phyloP scores from a whole-genome alignment of 2,797 vertebrate species.

The Macrochelys suwanniensis region DNA sequence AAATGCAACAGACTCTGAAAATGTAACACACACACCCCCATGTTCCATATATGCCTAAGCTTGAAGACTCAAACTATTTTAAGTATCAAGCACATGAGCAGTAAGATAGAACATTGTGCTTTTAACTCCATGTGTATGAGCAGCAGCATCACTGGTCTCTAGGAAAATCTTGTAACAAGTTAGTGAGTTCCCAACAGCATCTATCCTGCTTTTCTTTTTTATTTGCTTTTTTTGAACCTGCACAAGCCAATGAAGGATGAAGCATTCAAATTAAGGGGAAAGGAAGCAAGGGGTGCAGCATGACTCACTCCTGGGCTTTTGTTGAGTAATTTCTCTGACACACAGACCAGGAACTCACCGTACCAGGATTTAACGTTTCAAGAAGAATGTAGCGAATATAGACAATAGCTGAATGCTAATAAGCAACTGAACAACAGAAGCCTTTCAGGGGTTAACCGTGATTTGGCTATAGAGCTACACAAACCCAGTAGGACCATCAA shows the following conservation, averaged over 20 bases:
- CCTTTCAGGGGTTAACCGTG: not conserved
- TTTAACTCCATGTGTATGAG: not conserved
- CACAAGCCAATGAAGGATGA: not conserved
- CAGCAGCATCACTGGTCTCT: not conserved
- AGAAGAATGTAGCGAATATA: too few relatives aligned
- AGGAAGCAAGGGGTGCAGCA: not conserved
- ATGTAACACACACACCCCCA: not conserved
- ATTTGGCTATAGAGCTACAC: too few relatives aligned
- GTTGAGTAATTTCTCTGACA: not conserved
- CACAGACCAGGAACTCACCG: too few relatives aligned
- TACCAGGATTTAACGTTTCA: too few relatives aligned
- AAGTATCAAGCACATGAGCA: not conserved
- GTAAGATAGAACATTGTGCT: not conserved
- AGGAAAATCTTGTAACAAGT: not conserved
- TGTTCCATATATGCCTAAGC: not conserved
- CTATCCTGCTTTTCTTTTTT: not conserved
- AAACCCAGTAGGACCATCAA: rapidly evolving
- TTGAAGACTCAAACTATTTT: not conserved
- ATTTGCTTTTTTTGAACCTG: not conserved
- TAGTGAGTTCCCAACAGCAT: not conserved
- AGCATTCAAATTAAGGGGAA: not conserved
- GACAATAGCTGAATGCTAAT: not conserved
- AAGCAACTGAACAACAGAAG: not conserved
- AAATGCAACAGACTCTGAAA: too few relatives aligned
- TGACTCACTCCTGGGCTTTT: not conserved